A percentile compares a stretch with the other conserved stretches of the same genome.
These are phyloP conservation scores for Naja naja DNA, from an alignment of 2,113 vertebrate species.

Conservation along the genomic window DNA sequence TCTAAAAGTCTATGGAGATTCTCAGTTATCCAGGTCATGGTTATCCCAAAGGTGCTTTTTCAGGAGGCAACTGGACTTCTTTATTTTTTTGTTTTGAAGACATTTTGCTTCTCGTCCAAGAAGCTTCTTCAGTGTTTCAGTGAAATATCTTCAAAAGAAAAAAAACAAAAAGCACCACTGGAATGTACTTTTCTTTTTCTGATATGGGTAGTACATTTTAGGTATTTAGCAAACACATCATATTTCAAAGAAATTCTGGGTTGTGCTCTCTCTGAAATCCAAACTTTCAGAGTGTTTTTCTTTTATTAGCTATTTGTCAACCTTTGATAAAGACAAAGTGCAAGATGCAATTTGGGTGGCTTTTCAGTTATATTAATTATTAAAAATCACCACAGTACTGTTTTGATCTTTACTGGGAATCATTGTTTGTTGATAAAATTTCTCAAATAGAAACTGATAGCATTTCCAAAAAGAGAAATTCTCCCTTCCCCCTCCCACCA, in stretches of 20 bases:
- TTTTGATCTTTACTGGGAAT: not conserved
- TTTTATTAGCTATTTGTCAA: not conserved
- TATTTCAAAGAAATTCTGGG: not conserved
- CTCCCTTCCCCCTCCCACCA: too few relatives aligned
- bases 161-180: too few relatives aligned
- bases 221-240: not conserved
- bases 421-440: not conserved
- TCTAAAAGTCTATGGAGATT: too few relatives aligned
- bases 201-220: not conserved
- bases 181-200: not conserved
- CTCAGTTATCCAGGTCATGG: too few relatives aligned
- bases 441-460: not conserved
- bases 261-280: not conserved
- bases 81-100: too few relatives aligned
- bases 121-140: too few relatives aligned
- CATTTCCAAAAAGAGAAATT: not conserved
- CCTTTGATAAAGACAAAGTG: not conserved
- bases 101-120: too few relatives aligned
- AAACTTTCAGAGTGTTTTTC: not conserved
- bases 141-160: too few relatives aligned
- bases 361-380: not conserved
- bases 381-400: not conserved
- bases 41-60: too few relatives aligned
- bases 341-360: not conserved
- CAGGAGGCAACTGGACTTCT: too few relatives aligned